These are phyloP conservation scores for Bergia puertoricense DNA, from an alignment of 92 coral and sea anemone species.

Conservation along the genomic window DNA sequence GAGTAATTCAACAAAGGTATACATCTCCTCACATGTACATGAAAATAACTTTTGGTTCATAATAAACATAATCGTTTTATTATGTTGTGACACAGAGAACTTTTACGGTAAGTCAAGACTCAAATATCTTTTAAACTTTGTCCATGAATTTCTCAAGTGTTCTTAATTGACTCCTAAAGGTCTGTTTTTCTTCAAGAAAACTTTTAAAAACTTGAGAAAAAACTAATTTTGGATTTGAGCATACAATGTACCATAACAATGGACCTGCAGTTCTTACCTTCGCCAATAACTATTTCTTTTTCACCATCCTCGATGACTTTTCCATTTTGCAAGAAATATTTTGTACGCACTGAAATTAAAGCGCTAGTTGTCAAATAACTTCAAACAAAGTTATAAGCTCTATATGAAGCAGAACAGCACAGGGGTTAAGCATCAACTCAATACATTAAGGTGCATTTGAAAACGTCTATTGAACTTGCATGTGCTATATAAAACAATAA, in stretches of 20 bases:
- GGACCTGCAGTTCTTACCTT: conserved; percentile 39
- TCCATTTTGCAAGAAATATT: conserved; percentile 44
- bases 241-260: not conserved
- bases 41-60: too few relatives aligned
- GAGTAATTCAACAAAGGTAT: not conserved
- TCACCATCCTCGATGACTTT: conserved; percentile 28
- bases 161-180: too few relatives aligned
- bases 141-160: too few relatives aligned
- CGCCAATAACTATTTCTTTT: conserved; percentile 57
- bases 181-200: not conserved
- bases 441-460: not conserved
- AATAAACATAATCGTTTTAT: too few relatives aligned
- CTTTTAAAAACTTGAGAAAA: not conserved
- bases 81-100: too few relatives aligned
- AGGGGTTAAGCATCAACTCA: not conserved
- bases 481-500: too few relatives aligned
- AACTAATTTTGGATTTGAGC: not conserved
- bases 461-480: not conserved
- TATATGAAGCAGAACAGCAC: not conserved
- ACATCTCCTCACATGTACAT: too few relatives aligned
- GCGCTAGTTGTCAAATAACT: not conserved
- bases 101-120: too few relatives aligned
- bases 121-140: too few relatives aligned
- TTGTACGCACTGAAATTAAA: conserved; percentile 50
- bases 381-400: not conserved